A percentile compares a stretch with the other conserved stretches of the same genome.
Conservation (phyloP, 1,140 invertebrate species). For the Nebria ingens region DNA sequence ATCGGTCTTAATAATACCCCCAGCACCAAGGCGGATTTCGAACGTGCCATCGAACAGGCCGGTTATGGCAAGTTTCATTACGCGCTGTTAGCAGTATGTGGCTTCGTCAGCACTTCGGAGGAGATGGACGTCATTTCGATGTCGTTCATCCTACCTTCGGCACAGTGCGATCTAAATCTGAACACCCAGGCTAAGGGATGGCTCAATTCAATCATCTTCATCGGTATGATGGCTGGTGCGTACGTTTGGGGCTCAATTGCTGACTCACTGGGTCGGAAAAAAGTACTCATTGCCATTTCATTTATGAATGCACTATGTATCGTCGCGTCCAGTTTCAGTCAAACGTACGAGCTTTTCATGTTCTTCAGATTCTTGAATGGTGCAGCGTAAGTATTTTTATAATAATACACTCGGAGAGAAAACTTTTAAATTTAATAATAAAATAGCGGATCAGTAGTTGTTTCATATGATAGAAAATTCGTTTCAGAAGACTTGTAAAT, state of each 20-base stretch:
- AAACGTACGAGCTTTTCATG: conserved; percentile 78
- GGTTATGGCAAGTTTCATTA: conserved; percentile 91
- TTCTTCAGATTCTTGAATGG: conserved; percentile 82
- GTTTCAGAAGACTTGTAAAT: neutral
- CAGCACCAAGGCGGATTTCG: conserved; percentile 66
- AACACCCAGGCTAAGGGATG: conserved; percentile 77
- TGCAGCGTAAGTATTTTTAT: conserved; percentile 66
- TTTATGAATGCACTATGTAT: conserved; percentile 83
- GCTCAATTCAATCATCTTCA: conserved; percentile 76
- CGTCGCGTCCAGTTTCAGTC: conserved; percentile 76
- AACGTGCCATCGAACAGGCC: conserved; percentile 68
- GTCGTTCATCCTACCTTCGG: conserved; percentile 87
- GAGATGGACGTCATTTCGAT: conserved; percentile 93
- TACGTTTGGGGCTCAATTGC: conserved; percentile 86
- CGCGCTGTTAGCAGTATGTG: conserved; percentile 75
- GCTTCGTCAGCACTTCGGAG: conserved; percentile 88
- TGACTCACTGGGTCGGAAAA: conserved; percentile 73
- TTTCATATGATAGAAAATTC: too few relatives aligned
- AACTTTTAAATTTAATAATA: too few relatives aligned
- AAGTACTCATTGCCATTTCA: conserved; percentile 77
- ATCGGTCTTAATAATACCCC: conserved; percentile 24
- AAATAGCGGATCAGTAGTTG: too few relatives aligned
- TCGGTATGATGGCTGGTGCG: conserved; percentile 88
- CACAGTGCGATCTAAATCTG: conserved; percentile 82
- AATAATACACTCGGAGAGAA: neutral